Conservation (phyloP, 1,140 invertebrate genomes). For the Bombus sibiricus region DNA sequence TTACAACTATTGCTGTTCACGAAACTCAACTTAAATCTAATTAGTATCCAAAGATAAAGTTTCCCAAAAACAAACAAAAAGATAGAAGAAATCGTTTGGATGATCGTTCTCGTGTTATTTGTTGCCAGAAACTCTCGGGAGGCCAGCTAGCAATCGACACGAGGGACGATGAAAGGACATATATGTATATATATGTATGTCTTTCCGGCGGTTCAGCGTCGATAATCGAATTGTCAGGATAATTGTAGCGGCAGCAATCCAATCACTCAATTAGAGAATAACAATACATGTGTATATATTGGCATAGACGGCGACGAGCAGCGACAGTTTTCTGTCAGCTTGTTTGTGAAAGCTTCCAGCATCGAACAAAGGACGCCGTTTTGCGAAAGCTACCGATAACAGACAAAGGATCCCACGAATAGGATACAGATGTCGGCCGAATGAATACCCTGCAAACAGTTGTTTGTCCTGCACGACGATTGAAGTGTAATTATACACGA, state of each 20-base stretch:
- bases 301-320: conserved; percentile 20
- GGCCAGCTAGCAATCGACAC: not conserved
- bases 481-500: conserved; percentile 63
- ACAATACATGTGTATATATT: conserved; percentile 51
- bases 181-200: not conserved
- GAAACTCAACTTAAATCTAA: too few relatives aligned
- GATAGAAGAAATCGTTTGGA: not conserved
- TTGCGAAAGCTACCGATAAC: conserved; percentile 66
- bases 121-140: not conserved
- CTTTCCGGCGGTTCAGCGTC: not conserved
- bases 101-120: not conserved
- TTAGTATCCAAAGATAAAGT: too few relatives aligned
- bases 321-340: conserved; percentile 63
- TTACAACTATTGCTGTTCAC: too few relatives aligned
- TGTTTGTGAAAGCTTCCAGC: conserved; percentile 58
- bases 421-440: conserved; percentile 56
- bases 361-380: conserved; percentile 62
- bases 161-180: not conserved
- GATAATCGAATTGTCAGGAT: conserved; percentile 39
- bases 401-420: conserved; percentile 63
- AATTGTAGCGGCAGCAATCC: conserved; percentile 47
- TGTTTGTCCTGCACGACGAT: conserved; percentile 47
- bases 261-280: conserved; percentile 61
- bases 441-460: conserved; percentile 43
- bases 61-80: not conserved